Base-by-base conservation (phyloP, 1,140 invertebrate genomes). In the Aporrectodea caliginosa region DNA sequence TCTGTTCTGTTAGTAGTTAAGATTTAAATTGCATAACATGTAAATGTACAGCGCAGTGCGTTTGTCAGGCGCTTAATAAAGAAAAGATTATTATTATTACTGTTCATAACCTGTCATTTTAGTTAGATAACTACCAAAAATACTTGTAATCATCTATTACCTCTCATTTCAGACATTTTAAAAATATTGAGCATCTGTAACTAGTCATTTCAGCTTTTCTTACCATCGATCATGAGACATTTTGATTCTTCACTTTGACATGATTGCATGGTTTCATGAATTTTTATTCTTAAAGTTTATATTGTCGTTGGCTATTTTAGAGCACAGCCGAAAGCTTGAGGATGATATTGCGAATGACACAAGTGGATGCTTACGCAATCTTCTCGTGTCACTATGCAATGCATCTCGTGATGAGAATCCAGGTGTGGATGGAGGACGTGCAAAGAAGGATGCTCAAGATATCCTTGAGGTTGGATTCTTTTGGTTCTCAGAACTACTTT, bases 291-390 rank as follows among this genome's bases (percentile, higher is more conserved):
- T n/a, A n/a, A 22, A 22, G 6, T 16, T 73, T 6, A 12, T 34
- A 78, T 27, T 58, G n/a, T n/a, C n/a, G n/a, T 58, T 58, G 43
- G 6, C 43, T 58, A 12, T 58, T 58, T 6, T 58, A 58, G 43
- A 58, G 22, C 22, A 58, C 22, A 58, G 22, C 6, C 43, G 92
- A 86, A 89, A 92, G 73, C 88, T 99, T 79, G 97, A 98, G 85
- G 91, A 91, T 1, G 96, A 97, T 84, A 90, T 98, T 73, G 93
- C 93, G 85, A 93, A 92, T 33, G 97, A 98, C 85, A 97, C 96
- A 29, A 96, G 95, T 1, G 96, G 95, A 1, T 91, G 94, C 85
- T 98, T 98, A 89, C 94, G 94, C 87, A 92, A 95, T 77, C 89
- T 98, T 1, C 91, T 97, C 74, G 92, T 98, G 29, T 87, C 89